These are phyloP conservation scores for Calephelis perditalis DNA, from an alignment of 2,888 invertebrate genomes.

Conservation along the genomic window DNA sequence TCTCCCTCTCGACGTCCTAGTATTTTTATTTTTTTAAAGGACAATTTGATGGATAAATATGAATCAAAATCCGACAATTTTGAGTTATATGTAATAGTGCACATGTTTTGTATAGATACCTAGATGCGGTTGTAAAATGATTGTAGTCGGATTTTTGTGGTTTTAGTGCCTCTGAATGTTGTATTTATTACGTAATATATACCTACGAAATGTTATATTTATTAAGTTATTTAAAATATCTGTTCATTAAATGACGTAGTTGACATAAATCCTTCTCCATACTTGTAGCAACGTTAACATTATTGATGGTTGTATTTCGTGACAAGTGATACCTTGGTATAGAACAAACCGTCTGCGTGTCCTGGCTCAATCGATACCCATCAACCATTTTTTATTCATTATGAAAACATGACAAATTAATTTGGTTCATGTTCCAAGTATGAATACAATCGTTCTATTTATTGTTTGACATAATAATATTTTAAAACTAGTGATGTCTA, in stretches of 20 bases:
- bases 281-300: conserved; percentile 37
- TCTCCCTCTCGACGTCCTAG: no score
- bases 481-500: neutral
- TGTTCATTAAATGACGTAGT: conserved; percentile 11
- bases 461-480: conserved; percentile 2
- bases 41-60: no score
- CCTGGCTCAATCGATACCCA: conserved; percentile 53
- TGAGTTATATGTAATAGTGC: no score
- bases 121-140: no score
- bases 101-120: no score
- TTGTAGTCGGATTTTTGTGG: no score
- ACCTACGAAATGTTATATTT: no score
- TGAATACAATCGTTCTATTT: neutral
- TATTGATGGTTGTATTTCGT: conserved; percentile 73
- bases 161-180: no score
- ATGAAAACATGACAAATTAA: conserved; percentile 17
- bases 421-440: conserved; percentile 6
- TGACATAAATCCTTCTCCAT: conserved; percentile 38
- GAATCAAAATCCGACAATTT: no score
- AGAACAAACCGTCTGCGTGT: conserved; percentile 42
- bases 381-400: conserved; percentile 26
- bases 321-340: conserved; percentile 50
- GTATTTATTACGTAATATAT: no score
- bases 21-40: no score
- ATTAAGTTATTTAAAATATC: no score